phyloP scores from a whole-genome alignment of 2,797 vertebrate species.

The Sebastes diploproa region DNA sequence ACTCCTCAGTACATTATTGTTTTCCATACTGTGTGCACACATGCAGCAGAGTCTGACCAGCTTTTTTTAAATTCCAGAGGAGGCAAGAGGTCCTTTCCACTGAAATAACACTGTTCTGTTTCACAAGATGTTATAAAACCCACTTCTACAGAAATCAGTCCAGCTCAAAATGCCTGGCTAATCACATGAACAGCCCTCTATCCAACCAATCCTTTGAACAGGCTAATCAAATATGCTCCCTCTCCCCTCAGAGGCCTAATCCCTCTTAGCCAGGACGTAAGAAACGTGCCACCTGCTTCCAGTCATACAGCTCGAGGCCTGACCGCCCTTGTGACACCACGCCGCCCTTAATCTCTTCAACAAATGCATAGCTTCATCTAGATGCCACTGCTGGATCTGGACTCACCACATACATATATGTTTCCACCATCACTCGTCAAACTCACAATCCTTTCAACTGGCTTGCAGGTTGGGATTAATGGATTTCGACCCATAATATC shows the following conservation, averaged over 20 bases:
- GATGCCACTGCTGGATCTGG: conserved; percentile 26
- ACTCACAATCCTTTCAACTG: conserved; percentile 37
- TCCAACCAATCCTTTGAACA: conserved; percentile 58
- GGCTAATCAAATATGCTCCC: conserved; percentile 60
- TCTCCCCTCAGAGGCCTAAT: conserved; percentile 63
- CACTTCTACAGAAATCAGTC: conserved; percentile 36
- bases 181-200: conserved; percentile 62
- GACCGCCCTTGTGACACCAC: conserved; percentile 66
- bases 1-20: neutral
- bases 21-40: neutral
- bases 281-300: conserved; percentile 71
- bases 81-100: neutral
- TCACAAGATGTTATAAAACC: conserved; percentile 56
- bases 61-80: conserved; percentile 24
- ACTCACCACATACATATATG: neutral
- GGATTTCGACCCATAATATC: neutral
- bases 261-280: conserved; percentile 59
- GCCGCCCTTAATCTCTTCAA: conserved; percentile 59
- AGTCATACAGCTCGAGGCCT: conserved; percentile 47
- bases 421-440: conserved; percentile 29
- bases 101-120: conserved; percentile 39
- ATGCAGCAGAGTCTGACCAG: neutral
- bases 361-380: conserved; percentile 56
- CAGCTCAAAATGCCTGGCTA: conserved; percentile 64
- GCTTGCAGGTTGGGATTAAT: conserved; percentile 42